phyloP scores from a whole-genome alignment of 1,140 invertebrate species.

The Triops longicaudatus region DNA sequence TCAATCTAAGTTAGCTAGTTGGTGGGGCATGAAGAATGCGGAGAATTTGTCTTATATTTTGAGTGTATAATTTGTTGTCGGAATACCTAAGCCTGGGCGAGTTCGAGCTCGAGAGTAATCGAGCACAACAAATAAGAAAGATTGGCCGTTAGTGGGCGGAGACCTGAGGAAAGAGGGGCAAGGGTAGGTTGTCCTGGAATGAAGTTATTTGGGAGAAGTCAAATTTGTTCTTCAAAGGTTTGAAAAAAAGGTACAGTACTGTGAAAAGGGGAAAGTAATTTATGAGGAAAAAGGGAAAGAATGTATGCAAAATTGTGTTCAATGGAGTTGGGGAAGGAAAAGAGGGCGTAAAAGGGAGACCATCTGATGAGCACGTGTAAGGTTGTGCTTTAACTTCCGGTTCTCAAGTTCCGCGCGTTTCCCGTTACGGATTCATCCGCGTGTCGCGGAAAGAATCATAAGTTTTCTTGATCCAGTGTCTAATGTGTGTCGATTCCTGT shows the following conservation, averaged over 20 bases:
- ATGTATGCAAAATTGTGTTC: background rate
- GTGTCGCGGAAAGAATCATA: too few species aligned
- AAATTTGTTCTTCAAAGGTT: background rate
- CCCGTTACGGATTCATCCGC: background rate
- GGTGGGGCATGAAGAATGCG: too few species aligned
- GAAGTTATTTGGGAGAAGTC: background rate
- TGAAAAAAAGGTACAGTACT: background rate
- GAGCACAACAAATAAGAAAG: background rate
- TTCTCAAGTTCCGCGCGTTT: background rate
- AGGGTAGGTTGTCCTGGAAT: background rate
- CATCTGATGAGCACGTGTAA: slow-evolving; percentile 7
- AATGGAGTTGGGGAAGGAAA: background rate
- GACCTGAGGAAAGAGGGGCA: background rate
- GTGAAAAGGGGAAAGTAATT: background rate
- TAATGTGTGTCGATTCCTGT: too few species aligned
- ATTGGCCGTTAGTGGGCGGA: too few species aligned
- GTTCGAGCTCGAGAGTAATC: background rate
- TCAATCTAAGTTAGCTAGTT: too few species aligned
- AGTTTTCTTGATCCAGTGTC: too few species aligned
- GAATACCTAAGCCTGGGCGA: background rate
- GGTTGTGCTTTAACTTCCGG: background rate
- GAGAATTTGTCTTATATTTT: too few species aligned
- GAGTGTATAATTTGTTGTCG: too few species aligned
- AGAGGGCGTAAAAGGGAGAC: background rate
- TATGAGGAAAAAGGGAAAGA: background rate